These are phyloP conservation scores for Melanostoma scalare DNA, from an alignment of 2,888 invertebrate genomes.

Conservation along the genomic window DNA sequence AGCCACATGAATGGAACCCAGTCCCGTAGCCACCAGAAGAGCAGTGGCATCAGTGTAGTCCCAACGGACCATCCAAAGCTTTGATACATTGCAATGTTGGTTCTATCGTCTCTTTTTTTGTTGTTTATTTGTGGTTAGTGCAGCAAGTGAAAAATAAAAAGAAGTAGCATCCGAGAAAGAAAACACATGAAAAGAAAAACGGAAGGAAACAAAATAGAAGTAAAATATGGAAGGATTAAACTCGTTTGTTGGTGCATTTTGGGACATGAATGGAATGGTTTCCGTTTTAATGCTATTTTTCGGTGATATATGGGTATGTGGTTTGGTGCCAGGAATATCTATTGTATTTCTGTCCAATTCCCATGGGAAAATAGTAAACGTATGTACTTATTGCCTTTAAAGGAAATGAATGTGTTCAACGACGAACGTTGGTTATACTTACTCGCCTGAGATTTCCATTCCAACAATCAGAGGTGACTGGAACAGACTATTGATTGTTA, in stretches of 20 bases:
- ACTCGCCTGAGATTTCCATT: constrained; percentile 84
- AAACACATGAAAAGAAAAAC: constrained; percentile 29
- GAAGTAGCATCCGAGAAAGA: constrained; percentile 4
- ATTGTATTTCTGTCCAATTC: background rate
- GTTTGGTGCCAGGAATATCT: constrained; percentile 40
- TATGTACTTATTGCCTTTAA: constrained; percentile 1
- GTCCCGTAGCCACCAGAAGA: constrained; percentile 83
- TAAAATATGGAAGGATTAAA: constrained; percentile 65
- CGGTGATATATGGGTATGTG: constrained; percentile 59
- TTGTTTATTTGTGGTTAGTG: constrained; percentile 62
- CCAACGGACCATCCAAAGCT: constrained; percentile 83
- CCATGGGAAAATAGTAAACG: constrained; percentile 11
- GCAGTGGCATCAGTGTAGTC: constrained; percentile 82
- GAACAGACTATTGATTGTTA: constrained; percentile 82
- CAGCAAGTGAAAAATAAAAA: constrained; percentile 11
- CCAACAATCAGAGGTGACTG: constrained; percentile 83
- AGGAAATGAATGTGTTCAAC: constrained; percentile 39
- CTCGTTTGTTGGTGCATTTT: constrained; percentile 56
- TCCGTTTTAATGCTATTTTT: constrained; percentile 64
- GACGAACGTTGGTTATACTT: constrained; percentile 74
- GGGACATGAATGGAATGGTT: constrained; percentile 49
- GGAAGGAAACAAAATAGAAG: constrained; percentile 44
- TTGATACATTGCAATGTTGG: constrained; percentile 83
- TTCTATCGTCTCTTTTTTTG: constrained; percentile 81
- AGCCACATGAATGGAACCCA: constrained; percentile 83